Evolutionary conservation across 1,140 invertebrate species (phyloP), one percentile per base, ranked within the genome.

Genomic region (Papilio polytes): DNA sequence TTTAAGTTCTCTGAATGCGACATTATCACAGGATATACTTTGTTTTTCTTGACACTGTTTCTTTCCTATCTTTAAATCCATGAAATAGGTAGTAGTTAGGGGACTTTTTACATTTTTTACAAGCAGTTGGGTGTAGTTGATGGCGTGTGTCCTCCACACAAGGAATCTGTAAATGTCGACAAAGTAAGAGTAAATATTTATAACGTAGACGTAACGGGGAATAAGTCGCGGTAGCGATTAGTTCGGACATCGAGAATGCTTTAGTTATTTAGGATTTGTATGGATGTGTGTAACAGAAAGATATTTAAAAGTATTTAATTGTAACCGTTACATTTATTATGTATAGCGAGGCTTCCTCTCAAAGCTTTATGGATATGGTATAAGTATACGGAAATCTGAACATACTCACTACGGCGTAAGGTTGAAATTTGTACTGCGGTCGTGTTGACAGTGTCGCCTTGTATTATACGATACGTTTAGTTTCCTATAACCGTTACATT

Each of bases 261-360:
- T 91, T 93, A 93, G 90, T 89, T 74, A 89, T 89, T 87, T 92
- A 92, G 87, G 84, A 82, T 92, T 91, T 93, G 91, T 93, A 94
- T 92, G 93, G 90, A 90, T 87, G 91, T 93, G 92, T 94, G 92
- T 90, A 87, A 89, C 85, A 82, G 89, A 89, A 92, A 89, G 87
- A 93, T 93, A 93, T 92, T 93, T 92, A 91, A 80, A 86, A 86
- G 86, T 90, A 89, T 89, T 89, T 91, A 91, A 91, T 88, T 86
- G 86, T 76, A 90, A 83, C 82, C 80, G 85, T 88, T 84, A 87
- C 83, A 86, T 88, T 91, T 89, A 90, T 89, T 90, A 88, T 91
- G 88, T 92, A 92, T 94, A 94, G 91, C 83, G 91, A 94, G 92
- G 93, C 92, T 94, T 94, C 93, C 93, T 94, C 88, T 89, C 91